phyloP scores from a whole-genome alignment of 2,888 invertebrate genomes.

The Chirona hameri region DNA sequence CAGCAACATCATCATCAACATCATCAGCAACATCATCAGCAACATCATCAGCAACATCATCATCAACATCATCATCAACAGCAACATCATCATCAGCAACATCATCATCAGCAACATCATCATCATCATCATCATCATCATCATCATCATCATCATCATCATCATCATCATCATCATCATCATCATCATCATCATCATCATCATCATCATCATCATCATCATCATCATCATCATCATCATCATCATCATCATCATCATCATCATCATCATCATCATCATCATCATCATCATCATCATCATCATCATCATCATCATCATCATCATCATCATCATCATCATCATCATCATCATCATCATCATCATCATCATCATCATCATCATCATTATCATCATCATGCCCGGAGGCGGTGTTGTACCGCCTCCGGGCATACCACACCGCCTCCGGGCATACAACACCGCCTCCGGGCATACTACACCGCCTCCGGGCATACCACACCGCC shows the following conservation, averaged over 20 bases:
- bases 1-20: too few relatives aligned
- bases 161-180: conserved; percentile 22
- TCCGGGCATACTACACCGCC: too few relatives aligned
- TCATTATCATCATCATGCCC: conserved; percentile 22
- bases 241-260: conserved; percentile 22
- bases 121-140: too few relatives aligned
- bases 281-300: conserved; percentile 22
- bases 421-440: too few relatives aligned
- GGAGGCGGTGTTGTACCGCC: too few relatives aligned
- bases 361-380: conserved; percentile 22
- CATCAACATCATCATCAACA: too few relatives aligned
- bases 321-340: conserved; percentile 22
- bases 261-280: conserved; percentile 22
- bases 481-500: too few relatives aligned
- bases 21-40: too few relatives aligned
- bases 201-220: conserved; percentile 22
- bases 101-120: too few relatives aligned
- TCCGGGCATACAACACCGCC: too few relatives aligned
- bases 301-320: conserved; percentile 22
- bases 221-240: conserved; percentile 22
- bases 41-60: too few relatives aligned
- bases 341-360: conserved; percentile 22
- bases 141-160: conserved; percentile 22
- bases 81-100: too few relatives aligned
- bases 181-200: conserved; percentile 22